Evolutionary conservation across 2,797 vertebrate species (phyloP), one percentile per base, ranked within the genome.

Genomic region (Hoplostethus atlanticus): DNA sequence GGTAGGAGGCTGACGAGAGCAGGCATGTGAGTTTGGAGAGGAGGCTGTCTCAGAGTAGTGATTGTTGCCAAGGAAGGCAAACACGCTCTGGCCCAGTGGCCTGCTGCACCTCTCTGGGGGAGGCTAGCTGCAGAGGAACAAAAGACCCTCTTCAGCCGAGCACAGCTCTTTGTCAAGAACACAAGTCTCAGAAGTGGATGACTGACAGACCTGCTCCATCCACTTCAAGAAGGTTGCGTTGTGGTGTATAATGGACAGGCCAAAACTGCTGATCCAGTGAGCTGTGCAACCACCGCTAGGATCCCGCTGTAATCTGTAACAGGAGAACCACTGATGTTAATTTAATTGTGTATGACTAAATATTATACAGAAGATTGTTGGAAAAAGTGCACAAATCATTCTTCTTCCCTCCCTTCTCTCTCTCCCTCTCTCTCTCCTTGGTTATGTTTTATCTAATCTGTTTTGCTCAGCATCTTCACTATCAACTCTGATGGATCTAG

Each of bases 21-120:
- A 90, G 81, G 86, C 91, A 92, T 90, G 86, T 91, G 91, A 90
- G 82, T 38, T 53, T 38, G 82, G 71, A 85, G 88, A 83, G 84
- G 84, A 69, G 77, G 75, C 68, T 4, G 77, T 48, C 58, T 87
- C 78, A 78, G 77, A 67, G 87, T 66, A 10, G 72, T 77, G 80
- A 91, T 88, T 91, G 91, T 92, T 91, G 75, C 86, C 76, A 74
- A 56, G 64, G 64, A 72, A 75, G 68, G 31, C 63, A 44, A 31
- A 15, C 8, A 75, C 28, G 59, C 59, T 76, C 61, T 63, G 67
- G 78, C 52, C 60, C 68, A 64, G 67, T 75, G 73, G 84, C 80
- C 78, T 2, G 42, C 78, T 81, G 76, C 84, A 91, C 86, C 83
- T 87, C 90, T 78, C 68, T 69, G 86, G 79, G 85, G 91, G 91